Conservation (phyloP, 2,113 vertebrate species). For the Coracopsis vasa region DNA sequence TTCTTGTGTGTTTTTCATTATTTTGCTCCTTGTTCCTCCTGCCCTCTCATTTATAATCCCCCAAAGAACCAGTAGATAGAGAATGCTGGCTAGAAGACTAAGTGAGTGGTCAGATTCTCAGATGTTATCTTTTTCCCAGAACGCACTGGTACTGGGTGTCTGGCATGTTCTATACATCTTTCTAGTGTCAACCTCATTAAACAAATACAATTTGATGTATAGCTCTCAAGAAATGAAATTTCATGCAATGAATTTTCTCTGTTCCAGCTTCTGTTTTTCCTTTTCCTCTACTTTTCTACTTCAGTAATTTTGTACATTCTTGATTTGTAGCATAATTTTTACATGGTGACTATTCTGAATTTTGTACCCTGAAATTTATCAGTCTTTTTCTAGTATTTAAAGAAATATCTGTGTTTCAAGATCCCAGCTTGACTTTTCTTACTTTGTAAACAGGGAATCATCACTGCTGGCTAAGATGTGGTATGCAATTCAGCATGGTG, state of each 20-base stretch:
- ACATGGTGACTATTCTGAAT: neutral
- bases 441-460: neutral
- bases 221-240: conserved; percentile 88
- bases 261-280: neutral
- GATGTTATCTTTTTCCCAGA: conserved; percentile 91
- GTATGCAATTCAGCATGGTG: neutral
- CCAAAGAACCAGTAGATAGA: conserved; percentile 86
- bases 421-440: neutral
- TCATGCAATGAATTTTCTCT: conserved; percentile 12
- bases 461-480: neutral
- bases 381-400: neutral
- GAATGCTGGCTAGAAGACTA: conserved; percentile 83
- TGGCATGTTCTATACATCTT: conserved; percentile 96
- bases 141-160: conserved; percentile 86
- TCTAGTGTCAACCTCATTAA: conserved; percentile 90
- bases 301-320: neutral
- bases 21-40: conserved; percentile 85
- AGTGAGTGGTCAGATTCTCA: conserved; percentile 89
- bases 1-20: conserved; percentile 82
- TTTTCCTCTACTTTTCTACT: neutral
- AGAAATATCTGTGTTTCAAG: neutral
- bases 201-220: conserved; percentile 88
- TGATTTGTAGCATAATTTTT: neutral
- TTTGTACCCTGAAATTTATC: neutral
- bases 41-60: conserved; percentile 93